These are phyloP conservation scores for Cryptocephalus moraei DNA, from an alignment of 2,888 invertebrate genomes.

Conservation along the genomic window DNA sequence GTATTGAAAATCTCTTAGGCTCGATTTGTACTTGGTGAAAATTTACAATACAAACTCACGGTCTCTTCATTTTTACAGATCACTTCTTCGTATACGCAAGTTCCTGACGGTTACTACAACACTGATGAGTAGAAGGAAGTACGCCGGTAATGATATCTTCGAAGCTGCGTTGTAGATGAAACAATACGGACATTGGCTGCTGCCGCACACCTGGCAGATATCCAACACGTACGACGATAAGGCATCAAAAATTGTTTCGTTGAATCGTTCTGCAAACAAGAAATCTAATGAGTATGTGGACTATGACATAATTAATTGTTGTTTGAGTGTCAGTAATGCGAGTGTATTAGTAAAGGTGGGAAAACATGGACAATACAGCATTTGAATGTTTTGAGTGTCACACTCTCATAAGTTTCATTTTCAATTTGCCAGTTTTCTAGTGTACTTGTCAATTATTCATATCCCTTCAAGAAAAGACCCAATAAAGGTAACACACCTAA, in stretches of 20 bases:
- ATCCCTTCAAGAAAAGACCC: no score
- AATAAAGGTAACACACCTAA: no score
- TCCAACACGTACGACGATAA: constrained; percentile 77
- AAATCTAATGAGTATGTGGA: no score
- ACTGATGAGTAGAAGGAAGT: constrained; percentile 22
- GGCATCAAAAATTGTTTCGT: constrained; percentile 84
- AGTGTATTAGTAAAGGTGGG: neutral
- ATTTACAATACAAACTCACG: neutral
- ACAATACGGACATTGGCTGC: constrained; percentile 89
- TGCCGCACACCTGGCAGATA: constrained; percentile 90
- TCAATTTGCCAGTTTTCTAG: no score
- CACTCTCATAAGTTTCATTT: no score
- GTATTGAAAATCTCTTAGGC: no score
- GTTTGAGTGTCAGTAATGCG: no score
- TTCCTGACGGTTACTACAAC: constrained; percentile 24
- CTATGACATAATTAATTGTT: no score
- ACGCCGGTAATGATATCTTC: constrained; percentile 25
- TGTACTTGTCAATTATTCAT: no score
- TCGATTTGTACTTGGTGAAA: neutral
- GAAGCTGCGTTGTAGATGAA: constrained; percentile 66
- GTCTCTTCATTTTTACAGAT: constrained; percentile 5
- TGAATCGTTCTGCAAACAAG: constrained; percentile 67
- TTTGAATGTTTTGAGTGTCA: no score
- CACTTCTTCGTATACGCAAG: constrained; percentile 18
- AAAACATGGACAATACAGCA: no score